These are phyloP conservation scores for Oryzias javanicus DNA, from an alignment of 2,113 vertebrate species.

Conservation along the genomic window DNA sequence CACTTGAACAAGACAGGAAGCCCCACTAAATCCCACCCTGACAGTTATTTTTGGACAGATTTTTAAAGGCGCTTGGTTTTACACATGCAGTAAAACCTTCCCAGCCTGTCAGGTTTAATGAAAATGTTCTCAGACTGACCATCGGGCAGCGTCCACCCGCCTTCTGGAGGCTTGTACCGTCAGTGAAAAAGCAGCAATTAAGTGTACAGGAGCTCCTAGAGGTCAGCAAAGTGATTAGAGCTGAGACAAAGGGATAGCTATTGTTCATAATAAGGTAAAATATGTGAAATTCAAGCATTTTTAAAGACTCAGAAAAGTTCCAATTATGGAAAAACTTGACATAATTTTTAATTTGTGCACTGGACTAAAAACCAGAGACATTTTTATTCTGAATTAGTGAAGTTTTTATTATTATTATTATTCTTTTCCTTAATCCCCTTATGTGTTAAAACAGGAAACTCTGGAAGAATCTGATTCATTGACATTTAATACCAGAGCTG, in stretches of 20 bases:
- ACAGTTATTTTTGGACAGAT: constrained; percentile 21
- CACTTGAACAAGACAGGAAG: constrained; percentile 38
- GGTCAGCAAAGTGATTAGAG: constrained; percentile 24
- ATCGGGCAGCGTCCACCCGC: background rate
- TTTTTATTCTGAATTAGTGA: background rate
- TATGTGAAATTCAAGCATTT: constrained; percentile 7
- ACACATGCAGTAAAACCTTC: constrained; percentile 7
- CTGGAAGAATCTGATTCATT: background rate
- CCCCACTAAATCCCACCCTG: constrained; percentile 17
- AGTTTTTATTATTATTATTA: background rate
- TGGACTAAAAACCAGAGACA: constrained; percentile 2
- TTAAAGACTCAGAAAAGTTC: constrained; percentile 16
- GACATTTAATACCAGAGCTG: background rate
- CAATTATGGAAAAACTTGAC: constrained; percentile 11
- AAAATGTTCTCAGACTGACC: background rate
- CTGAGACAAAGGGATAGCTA: constrained; percentile 35
- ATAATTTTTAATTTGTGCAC: constrained; percentile 9
- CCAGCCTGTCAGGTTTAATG: constrained; percentile 7
- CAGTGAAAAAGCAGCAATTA: constrained; percentile 29
- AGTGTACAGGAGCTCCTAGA: constrained; percentile 17
- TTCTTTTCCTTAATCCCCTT: background rate
- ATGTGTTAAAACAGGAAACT: constrained; percentile 12
- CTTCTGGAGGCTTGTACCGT: constrained; percentile 8
- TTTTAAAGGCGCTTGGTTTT: constrained; percentile 23
- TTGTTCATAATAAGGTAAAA: constrained; percentile 35